These are phyloP conservation scores for Ascidia mentula DNA, from an alignment of 23 tunicate genomes.

Conservation along the genomic window DNA sequence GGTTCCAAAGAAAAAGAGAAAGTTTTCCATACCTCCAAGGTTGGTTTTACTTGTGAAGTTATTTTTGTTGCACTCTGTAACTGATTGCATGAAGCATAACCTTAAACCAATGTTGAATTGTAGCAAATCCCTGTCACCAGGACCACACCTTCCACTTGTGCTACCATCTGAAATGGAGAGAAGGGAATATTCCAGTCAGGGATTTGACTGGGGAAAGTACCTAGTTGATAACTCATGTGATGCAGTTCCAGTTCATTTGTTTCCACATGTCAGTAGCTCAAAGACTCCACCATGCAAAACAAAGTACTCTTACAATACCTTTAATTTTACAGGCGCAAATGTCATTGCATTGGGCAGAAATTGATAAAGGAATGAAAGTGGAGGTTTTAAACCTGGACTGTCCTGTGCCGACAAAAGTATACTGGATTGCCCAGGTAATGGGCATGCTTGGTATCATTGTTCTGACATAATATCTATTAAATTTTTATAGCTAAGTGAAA, in stretches of 20 bases:
- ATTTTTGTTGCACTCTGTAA: background rate
- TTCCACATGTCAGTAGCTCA: constrained; percentile 66
- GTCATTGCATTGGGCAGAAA: constrained; percentile 76
- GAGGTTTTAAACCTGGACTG: constrained; percentile 91
- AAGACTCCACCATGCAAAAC: no score
- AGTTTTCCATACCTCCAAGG: background rate
- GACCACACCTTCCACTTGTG: constrained; percentile 4
- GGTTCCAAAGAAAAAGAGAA: constrained; percentile 8
- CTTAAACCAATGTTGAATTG: background rate
- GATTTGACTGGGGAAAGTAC: constrained; percentile 87
- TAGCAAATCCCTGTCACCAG: background rate
- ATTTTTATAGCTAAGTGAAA: no score
- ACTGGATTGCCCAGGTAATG: constrained; percentile 92
- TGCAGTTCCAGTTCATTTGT: constrained; percentile 75
- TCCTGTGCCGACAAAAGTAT: constrained; percentile 67
- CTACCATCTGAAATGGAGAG: constrained; percentile 66
- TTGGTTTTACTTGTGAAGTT: background rate
- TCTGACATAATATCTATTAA: no score
- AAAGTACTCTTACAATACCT: background rate
- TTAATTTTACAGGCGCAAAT: constrained; percentile 53
- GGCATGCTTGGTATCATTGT: no score
- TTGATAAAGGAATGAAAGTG: constrained; percentile 80
- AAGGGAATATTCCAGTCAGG: constrained; percentile 43
- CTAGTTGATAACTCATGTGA: constrained; percentile 39
- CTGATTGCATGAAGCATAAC: background rate